These are phyloP conservation scores for Drosophila arawakana DNA, from an alignment of 1,140 invertebrate species.

Conservation along the genomic window DNA sequence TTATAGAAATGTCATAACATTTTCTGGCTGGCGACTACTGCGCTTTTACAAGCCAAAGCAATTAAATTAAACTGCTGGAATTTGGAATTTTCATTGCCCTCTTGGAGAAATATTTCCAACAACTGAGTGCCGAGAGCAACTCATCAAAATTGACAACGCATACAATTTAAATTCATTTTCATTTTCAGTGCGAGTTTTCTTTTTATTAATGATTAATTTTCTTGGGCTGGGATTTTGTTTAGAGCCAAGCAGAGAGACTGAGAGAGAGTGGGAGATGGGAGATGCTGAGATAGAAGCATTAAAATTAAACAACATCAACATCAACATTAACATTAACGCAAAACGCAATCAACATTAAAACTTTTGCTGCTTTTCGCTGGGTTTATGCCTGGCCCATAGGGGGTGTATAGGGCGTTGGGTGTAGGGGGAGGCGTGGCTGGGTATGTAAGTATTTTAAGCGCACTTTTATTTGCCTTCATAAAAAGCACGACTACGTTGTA, in stretches of 20 bases:
- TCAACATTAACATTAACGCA: slow-evolving; percentile 55
- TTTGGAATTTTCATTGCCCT: slow-evolving; percentile 28
- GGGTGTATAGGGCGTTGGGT: neutral
- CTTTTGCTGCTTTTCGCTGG: slow-evolving; percentile 46
- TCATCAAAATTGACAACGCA: slow-evolving; percentile 69
- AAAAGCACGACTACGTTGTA: slow-evolving; percentile 64
- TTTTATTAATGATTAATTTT: slow-evolving; percentile 76
- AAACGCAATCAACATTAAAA: slow-evolving; percentile 83
- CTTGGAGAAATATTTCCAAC: too few relatives aligned
- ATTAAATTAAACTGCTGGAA: slow-evolving; percentile 76
- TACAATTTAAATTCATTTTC: slow-evolving; percentile 74
- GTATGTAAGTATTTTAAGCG: slow-evolving; percentile 56
- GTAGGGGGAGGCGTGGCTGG: neutral
- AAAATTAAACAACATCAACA: slow-evolving; percentile 63
- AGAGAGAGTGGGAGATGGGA: neutral
- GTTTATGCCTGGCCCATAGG: slow-evolving; percentile 30
- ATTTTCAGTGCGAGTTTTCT: slow-evolving; percentile 52
- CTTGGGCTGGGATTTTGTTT: slow-evolving; percentile 12
- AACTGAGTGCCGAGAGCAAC: slow-evolving; percentile 19
- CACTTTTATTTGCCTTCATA: slow-evolving; percentile 80
- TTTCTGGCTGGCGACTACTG: slow-evolving; percentile 32
- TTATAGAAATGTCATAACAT: slow-evolving; percentile 76
- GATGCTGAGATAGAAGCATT: slow-evolving; percentile 38
- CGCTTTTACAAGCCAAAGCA: slow-evolving; percentile 54
- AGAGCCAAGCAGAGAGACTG: neutral